Conservation (phyloP, 1,140 invertebrate genomes). For the Polypedilum vanderplanki region DNA sequence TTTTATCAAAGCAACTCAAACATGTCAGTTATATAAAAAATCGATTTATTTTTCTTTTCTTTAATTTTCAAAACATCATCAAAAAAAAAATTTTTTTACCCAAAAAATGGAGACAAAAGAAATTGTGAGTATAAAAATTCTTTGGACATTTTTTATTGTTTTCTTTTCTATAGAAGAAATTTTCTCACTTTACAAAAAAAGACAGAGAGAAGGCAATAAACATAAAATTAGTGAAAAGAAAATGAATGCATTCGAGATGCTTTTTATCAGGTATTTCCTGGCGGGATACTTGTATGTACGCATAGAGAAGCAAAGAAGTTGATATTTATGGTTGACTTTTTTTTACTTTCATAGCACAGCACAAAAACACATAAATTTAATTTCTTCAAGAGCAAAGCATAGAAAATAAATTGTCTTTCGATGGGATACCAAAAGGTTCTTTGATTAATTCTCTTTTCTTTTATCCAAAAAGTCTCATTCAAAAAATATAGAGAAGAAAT, state of each 20-base stretch:
- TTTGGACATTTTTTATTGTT: neutral
- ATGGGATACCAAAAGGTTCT: slow-evolving; percentile 8
- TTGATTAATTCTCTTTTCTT: slow-evolving; percentile 7
- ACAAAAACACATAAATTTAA: neutral
- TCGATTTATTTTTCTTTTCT: no score
- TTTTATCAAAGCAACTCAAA: no score
- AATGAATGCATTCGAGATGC: slow-evolving; percentile 18
- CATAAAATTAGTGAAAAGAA: slow-evolving; percentile 27
- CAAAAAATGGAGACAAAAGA: no score
- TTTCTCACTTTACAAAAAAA: neutral
- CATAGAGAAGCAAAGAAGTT: neutral
- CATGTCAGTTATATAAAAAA: no score
- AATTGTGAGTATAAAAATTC: neutral
- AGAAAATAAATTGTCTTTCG: neutral
- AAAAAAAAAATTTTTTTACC: no score
- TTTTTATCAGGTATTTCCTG: slow-evolving; percentile 26
- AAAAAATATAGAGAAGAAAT: no score
- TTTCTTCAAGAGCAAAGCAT: neutral
- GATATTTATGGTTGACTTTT: slow-evolving; percentile 5
- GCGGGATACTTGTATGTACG: neutral
- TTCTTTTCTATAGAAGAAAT: neutral
- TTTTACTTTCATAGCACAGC: neutral
- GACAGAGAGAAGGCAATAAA: slow-evolving; percentile 26
- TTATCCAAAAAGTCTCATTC: neutral
- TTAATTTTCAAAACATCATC: no score